phyloP scores from a whole-genome alignment of 2,888 invertebrate species.

The Lepidocyrtinus sp. region DNA sequence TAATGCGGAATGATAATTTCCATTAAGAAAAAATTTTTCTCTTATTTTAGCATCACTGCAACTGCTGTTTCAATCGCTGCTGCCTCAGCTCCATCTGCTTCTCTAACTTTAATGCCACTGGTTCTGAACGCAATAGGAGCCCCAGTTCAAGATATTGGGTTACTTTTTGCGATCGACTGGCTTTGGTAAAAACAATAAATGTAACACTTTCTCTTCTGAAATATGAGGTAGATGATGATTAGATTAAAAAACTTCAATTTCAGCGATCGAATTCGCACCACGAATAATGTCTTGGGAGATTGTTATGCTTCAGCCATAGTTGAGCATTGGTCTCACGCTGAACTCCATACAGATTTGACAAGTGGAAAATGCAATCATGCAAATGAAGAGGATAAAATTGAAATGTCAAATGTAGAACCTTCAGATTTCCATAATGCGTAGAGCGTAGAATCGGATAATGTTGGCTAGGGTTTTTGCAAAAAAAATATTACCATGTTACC shows the following conservation, averaged over 20 bases:
- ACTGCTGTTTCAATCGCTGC: slow-evolving; percentile 92
- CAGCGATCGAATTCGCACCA: slow-evolving; percentile 88
- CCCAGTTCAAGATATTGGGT: slow-evolving; percentile 85
- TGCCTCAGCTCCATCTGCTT: slow-evolving; percentile 89
- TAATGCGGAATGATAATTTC: too few species aligned
- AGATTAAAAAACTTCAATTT: background rate
- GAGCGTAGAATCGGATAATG: too few species aligned
- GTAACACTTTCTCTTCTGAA: too few species aligned
- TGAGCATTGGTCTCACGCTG: slow-evolving; percentile 86
- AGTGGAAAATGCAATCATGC: slow-evolving; percentile 33
- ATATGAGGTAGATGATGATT: too few species aligned
- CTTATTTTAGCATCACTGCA: slow-evolving; percentile 81
- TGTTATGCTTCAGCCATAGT: slow-evolving; percentile 90
- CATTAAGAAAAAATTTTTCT: slow-evolving; percentile 7
- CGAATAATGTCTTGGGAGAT: slow-evolving; percentile 90
- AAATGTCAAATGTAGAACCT: slow-evolving; percentile 8
- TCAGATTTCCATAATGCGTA: background rate
- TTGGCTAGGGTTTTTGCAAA: too few species aligned
- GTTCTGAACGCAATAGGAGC: slow-evolving; percentile 87
- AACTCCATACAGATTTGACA: slow-evolving; percentile 76
- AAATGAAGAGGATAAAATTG: slow-evolving; percentile 6
- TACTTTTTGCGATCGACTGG: slow-evolving; percentile 91
- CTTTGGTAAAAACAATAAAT: too few species aligned
- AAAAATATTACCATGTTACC: slow-evolving; percentile 12
- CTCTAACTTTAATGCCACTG: slow-evolving; percentile 84